Evolutionary conservation across 2,113 vertebrate genomes (phyloP), one percentile per base, ranked within the genome.

Genomic region (Labeo catla): DNA sequence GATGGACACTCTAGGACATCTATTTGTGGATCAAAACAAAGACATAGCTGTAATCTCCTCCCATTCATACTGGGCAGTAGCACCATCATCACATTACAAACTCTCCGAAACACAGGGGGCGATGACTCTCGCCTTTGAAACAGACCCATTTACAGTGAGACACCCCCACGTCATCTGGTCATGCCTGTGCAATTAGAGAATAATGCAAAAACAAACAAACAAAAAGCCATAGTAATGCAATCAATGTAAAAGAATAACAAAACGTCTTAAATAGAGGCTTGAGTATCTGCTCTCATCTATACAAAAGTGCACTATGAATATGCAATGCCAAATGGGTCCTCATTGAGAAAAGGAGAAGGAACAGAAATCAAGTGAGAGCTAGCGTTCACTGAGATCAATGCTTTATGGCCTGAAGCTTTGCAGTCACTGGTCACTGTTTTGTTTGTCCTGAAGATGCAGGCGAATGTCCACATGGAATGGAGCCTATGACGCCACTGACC

Each of bases 291-390:
- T 88, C 72, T 87, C 61, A 19, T 90, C 93, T 93, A 92, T 92
- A 93, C 88, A 93, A 95, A 95, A 95, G 94, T 95, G 95, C 93
- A 93, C 93, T 91, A 93, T 91, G 91, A 92, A 93, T 92, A 91
- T 87, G 93, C 93, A 90, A 91, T 92, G 89, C 90, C 85, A 79
- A 88, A 82, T 76, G 87, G 92, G 92, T 91, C 92, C 92, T 91
- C 91, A 59, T 83, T 87, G 74, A 39, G 84, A 86, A 87, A 78
- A 74, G 80, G 47, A 76, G 61, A 47, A 86, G 84, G 47, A 84
- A 82, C 39, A 87, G 86, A 52, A 81, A 84, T 85, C 81, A 89
- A 88, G 89, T 89, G 89, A 92, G 87, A 88, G 90, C 90, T 92
- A 90, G 91, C 89, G 88, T 86, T 72, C 81, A 66, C 84, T 78